Base-by-base conservation (phyloP, 2,888 invertebrate genomes). In the Syrphus vitripennis region DNA sequence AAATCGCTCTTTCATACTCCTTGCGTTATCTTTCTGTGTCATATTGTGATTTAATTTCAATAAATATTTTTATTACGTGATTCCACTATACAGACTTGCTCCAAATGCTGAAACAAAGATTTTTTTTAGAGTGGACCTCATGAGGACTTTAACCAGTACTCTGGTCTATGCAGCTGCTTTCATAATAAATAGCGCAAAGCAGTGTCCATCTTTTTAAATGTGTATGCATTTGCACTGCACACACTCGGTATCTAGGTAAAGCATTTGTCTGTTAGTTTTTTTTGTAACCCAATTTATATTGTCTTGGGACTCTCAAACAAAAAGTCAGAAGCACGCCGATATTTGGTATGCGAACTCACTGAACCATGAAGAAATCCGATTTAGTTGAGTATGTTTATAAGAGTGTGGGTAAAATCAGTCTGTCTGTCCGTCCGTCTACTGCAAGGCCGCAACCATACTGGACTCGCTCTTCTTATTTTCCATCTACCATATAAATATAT, bases 21-120 rank as follows among this genome's bases (percentile, higher is more conserved):
- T 65, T 14, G 45, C 12, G 6, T 0, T 31, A 14, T 34, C 4
- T 9, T 21, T 67, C 4, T 45, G 12, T 65, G 42, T 45, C 70
- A 61, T 45, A 42, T 67, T 76, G 65, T 37, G 75, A 76, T 80
- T 80, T 71, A 70, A 80, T 84, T 80, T 65, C 50, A 84, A 80
- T 80, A 75, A 76, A 76, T 80, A 59, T 80, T 80, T 48, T 80
- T 79, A 80, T 76, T 84, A 84, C 83, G 75, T 84, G 63, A 80
- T 71, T 37, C 2, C 80, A 61, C 45, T 24, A n/a, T n/a, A n/a
- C n/a, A n/a, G 61, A 34, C 53, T 53, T 69, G 74, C 65, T 53
- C 48, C 50, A 48, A 45, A 71, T 59, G 71, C 71, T 77, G 59
- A 42, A 55, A 63, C 61, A 59, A 61, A 70, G 21, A 55, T n/a